Evolutionary conservation across 2,113 vertebrate genomes (phyloP), one percentile per base, ranked within the genome.

Genomic region (Xyrauchen texanus): DNA sequence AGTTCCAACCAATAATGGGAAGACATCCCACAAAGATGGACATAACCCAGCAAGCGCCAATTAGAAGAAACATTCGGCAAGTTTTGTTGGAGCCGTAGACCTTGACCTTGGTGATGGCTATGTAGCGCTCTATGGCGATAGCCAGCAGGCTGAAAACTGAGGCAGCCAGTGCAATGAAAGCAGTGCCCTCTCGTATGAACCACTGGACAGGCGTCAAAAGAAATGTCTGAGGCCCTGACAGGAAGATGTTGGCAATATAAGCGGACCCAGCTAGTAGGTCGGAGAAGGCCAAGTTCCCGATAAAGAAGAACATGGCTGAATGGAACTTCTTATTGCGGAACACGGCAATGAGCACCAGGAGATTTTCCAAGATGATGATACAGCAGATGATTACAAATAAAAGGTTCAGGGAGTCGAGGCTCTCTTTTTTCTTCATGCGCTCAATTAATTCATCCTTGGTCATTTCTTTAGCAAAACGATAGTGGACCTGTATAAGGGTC

Each of bases 1-100:
- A 99, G 91, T 99, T 99, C 98, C 98, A 99, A 0, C 98, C 97
- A 0, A 99, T 91, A 88, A 98, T 95, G 77, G 98, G 98, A 52
- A 99, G 81, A 7, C 95, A 94, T 0, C 95, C 97, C 0, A 98
- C 88, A 44, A 95, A 91, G 62, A 96, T 92, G 0, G 98, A 95
- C 67, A 95, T 94, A 6, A 94, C 90, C 98, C 98, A 99, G 1
- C 96, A 99, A 0, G 97, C 93, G 1, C 93, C 95, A 2, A 99
- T 98, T n/a, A 99, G 90, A 76, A 99, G 87, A 82, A 97, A 92
- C 97, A 99, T 98, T 5, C 98, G 92, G 60, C 95, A 96, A 8
- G 89, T 94, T 90, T 94, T 96, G 86, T 91, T 94, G 2, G 95
- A 91, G 83, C 94, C 88, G 0, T 98, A 98, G 15, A 96, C 92